Conservation (phyloP, 2,888 invertebrate species). For the Drosophila demipolita region DNA sequence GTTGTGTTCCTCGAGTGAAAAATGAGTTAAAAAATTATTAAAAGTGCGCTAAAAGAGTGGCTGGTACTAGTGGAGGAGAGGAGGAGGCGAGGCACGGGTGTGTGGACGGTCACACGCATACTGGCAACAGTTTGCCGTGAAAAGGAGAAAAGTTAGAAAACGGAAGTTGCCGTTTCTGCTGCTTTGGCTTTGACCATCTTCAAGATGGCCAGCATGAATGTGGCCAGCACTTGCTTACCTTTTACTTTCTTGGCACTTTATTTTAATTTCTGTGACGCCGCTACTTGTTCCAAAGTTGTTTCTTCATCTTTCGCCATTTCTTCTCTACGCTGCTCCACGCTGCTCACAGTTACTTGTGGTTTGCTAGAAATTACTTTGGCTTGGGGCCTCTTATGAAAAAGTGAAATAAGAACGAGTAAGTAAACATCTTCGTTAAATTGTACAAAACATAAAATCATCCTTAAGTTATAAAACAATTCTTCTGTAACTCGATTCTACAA, state of each 20-base stretch:
- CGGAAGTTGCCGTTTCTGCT: slow-evolving; percentile 59
- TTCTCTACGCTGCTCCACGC: slow-evolving; percentile 5
- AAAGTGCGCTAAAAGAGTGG: slow-evolving; percentile 38
- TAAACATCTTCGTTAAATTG: background rate
- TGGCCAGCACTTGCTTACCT: slow-evolving; percentile 44
- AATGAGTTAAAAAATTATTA: slow-evolving; percentile 78
- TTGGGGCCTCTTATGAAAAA: slow-evolving; percentile 41
- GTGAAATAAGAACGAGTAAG: background rate
- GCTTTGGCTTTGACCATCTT: slow-evolving; percentile 61
- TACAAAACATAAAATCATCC: background rate
- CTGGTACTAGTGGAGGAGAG: background rate
- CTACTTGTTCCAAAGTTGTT: slow-evolving; percentile 53
- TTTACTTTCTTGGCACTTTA: slow-evolving; percentile 79
- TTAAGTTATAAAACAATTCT: background rate
- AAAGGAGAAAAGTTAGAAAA: slow-evolving; percentile 29
- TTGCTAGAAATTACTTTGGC: slow-evolving; percentile 73
- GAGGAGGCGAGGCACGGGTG: background rate
- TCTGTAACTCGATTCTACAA: background rate
- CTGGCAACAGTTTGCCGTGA: slow-evolving; percentile 35
- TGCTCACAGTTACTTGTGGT: slow-evolving; percentile 58
- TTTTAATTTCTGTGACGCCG: slow-evolving; percentile 71
- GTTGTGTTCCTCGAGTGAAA: slow-evolving; percentile 66
- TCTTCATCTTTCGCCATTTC: slow-evolving; percentile 18
- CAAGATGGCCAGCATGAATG: slow-evolving; percentile 52
- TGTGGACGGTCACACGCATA: slow-evolving; percentile 44